A percentile compares a stretch with the other conserved stretches of the same genome.
phyloP scores from a whole-genome alignment of 2,888 invertebrate genomes.

The Ennomos fuscantarius region DNA sequence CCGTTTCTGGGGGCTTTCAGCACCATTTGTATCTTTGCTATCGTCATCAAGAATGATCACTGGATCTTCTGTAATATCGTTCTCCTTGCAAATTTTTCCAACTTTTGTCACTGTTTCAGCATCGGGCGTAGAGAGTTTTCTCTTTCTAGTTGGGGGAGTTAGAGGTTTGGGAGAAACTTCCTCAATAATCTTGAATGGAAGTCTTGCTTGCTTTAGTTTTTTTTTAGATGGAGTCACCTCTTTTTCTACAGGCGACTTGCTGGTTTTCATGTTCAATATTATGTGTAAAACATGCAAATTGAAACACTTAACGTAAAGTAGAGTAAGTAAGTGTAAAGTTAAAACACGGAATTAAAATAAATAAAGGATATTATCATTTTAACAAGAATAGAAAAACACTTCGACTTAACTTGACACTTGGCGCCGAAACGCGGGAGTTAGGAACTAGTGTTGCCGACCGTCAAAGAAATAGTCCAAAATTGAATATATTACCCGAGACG shows the following conservation, averaged over 20 bases:
- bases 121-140: conserved; percentile 72
- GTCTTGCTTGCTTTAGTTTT: conserved; percentile 86
- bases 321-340: conserved; percentile 24
- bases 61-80: conserved; percentile 56
- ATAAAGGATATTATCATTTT: conserved; percentile 35
- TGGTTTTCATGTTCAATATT: conserved; percentile 68
- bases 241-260: conserved; percentile 63
- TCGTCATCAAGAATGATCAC: conserved; percentile 77
- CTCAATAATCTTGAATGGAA: conserved; percentile 85
- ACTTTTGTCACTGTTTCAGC: conserved; percentile 67
- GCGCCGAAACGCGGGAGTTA: conserved; percentile 67
- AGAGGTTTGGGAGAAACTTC: conserved; percentile 67
- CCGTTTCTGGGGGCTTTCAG: conserved; percentile 48
- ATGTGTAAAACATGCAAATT: conserved; percentile 38
- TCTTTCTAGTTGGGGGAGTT: conserved; percentile 66
- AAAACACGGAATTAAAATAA: conserved; percentile 41
- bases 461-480: no score
- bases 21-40: conserved; percentile 50
- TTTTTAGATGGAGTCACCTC: conserved; percentile 81
- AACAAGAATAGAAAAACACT: conserved; percentile 54
- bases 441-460: no score
- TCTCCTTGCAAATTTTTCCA: conserved; percentile 73
- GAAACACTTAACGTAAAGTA: conserved; percentile 33
- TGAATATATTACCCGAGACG: no score
- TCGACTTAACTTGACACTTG: conserved; percentile 47